Percentiles rank a stretch among this genome's conserved stretches.
Evolutionary conservation across 2,797 vertebrate genomes (phyloP).

Genomic region (Streptopelia turtur): DNA sequence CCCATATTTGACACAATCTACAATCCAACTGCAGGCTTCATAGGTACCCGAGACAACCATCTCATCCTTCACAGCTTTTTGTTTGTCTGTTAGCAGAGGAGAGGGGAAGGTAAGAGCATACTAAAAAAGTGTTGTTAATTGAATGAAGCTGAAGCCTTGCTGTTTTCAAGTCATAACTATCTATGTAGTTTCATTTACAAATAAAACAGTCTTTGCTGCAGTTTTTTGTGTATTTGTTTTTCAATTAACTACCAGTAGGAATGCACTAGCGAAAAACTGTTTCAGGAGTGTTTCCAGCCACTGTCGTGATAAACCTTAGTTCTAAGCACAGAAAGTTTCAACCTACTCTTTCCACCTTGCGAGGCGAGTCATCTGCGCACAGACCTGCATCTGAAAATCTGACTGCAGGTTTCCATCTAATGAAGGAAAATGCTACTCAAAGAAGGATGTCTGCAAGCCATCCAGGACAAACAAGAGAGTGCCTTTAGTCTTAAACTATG

Average conservation of each 20-base stretch:
- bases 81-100: background rate
- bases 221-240: background rate
- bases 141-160: background rate
- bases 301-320: fast-evolving
- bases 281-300: background rate
- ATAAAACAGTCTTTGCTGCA: background rate
- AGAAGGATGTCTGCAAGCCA: conserved; percentile 16
- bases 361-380: background rate
- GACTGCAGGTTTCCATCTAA: conserved; percentile 4
- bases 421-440: conserved; percentile 31
- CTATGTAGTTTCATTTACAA: background rate
- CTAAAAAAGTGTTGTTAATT: fast-evolving
- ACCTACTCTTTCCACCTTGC: background rate
- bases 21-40: background rate
- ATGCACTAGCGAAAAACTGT: background rate
- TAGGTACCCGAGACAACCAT: background rate
- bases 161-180: background rate
- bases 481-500: background rate
- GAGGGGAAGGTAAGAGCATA: background rate
- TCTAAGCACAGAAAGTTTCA: background rate
- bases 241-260: background rate
- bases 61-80: background rate
- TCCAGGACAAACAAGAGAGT: background rate
- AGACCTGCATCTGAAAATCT: background rate
- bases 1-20: background rate